Evolutionary conservation across 1,140 invertebrate species (phyloP).

Genomic region (Magallana angulata): DNA sequence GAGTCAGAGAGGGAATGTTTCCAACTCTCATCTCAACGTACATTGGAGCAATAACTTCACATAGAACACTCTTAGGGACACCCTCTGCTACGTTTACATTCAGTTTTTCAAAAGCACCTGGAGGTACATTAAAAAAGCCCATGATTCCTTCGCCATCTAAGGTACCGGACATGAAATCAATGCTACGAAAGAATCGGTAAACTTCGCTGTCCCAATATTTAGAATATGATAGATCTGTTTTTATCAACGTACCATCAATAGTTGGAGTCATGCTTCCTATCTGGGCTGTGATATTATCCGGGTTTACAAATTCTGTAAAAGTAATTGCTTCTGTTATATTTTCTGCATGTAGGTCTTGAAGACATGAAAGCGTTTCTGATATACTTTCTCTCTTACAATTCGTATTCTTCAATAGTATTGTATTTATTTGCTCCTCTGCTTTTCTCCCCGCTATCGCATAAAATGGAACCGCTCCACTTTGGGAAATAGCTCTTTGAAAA

Average conservation of each 20-base stretch:
- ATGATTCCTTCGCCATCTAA: constrained; percentile 57
- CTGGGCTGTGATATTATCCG: not conserved
- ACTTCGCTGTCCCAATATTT: constrained; percentile 13
- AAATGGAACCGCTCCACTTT: constrained; percentile 53
- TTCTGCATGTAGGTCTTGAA: constrained; percentile 29
- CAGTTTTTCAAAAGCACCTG: not conserved
- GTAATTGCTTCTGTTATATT: not conserved
- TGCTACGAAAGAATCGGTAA: constrained; percentile 36
- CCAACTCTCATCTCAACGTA: not conserved
- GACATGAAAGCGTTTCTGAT: constrained; percentile 37
- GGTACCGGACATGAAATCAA: constrained; percentile 60
- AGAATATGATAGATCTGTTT: constrained; percentile 33
- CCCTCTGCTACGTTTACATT: not conserved
- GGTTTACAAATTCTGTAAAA: constrained; percentile 21
- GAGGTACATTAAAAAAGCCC: not conserved
- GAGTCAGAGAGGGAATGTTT: not conserved
- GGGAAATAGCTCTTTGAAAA: constrained; percentile 55
- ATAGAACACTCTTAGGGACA: not conserved
- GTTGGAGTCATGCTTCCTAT: constrained; percentile 43
- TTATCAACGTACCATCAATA: constrained; percentile 60
- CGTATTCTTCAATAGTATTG: not conserved
- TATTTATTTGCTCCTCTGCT: not conserved
- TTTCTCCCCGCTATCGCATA: constrained; percentile 12
- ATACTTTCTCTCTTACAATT: not conserved
- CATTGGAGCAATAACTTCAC: not conserved